phyloP scores from a whole-genome alignment of 2,113 vertebrate genomes.

The Bettongia penicillata region DNA sequence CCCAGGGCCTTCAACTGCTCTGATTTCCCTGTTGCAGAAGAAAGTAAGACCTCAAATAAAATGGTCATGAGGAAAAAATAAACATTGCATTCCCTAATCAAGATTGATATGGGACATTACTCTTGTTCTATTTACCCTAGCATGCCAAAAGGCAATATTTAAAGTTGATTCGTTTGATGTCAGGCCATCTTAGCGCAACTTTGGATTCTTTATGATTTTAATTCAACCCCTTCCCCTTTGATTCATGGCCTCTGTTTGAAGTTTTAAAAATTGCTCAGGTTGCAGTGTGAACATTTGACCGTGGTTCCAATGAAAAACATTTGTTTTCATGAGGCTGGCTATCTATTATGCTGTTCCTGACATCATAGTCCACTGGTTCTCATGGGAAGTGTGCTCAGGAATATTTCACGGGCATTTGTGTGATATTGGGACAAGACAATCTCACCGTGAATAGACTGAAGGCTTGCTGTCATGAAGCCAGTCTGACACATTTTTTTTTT shows the following conservation, averaged over 20 bases:
- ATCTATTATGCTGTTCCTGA: not conserved
- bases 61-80: slow-evolving; percentile 8
- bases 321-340: slow-evolving; percentile 32
- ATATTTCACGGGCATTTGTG: slow-evolving; percentile 13
- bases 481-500: slow-evolving; percentile 31
- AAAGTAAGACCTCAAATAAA: slow-evolving; percentile 30
- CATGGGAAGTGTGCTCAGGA: slow-evolving; percentile 9
- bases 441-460: slow-evolving; percentile 31
- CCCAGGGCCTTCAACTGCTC: not conserved
- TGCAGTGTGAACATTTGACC: slow-evolving; percentile 27
- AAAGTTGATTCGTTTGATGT: slow-evolving; percentile 1
- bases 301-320: not conserved
- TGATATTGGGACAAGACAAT: slow-evolving; percentile 45
- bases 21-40: not conserved
- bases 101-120: slow-evolving; percentile 17
- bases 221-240: slow-evolving; percentile 1
- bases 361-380: slow-evolving; percentile 18
- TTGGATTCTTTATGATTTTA: slow-evolving; percentile 47
- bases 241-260: slow-evolving; percentile 27
- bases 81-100: slow-evolving; percentile 32
- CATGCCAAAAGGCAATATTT: slow-evolving; percentile 35
- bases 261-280: slow-evolving; percentile 37
- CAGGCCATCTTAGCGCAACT: slow-evolving; percentile 7
- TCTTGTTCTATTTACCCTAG: slow-evolving; percentile 45
- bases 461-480: slow-evolving; percentile 41